Evolutionary conservation across 2,888 invertebrate species (phyloP), one percentile per base, ranked within the genome.

Genomic region (Drosophila siamana): DNA sequence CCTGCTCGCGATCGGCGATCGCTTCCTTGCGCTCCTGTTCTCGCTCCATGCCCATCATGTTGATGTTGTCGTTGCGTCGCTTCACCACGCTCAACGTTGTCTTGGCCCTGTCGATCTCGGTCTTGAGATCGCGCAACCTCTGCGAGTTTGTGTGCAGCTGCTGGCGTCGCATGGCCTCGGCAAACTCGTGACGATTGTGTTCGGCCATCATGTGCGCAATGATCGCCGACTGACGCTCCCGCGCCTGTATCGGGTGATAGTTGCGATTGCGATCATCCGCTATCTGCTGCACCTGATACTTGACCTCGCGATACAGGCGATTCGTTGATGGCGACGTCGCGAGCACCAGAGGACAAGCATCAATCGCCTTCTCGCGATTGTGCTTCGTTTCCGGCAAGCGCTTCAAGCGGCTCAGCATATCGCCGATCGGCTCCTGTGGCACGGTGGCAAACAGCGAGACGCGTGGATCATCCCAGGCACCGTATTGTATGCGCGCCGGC

Each of bases 391-490:
- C 15, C 11, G 61, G 61, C 61, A 61, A 8, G 0, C 19, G 19
- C 55, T 54, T 46, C 36, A 61, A 2, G 0, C 55, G 38, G 1
- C 28, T 33, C 13, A 61, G 11, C 61, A 61, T 61, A 22, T 61
- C 61, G 0, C 13, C 19, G 2, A 55, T 19, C 0, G 61, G 61
- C 55, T 61, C 61, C 61, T 81, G 81, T 15, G 51, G 56, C 47
- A 81, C 57, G 0, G 75, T 64, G 16, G 81, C 88, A 1, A 87
- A 81, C 47, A 81, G 33, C n/a, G 81, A 71, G 1, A 63, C 47
- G 0, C 71, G 41, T 4, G 81, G 81, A 52, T 87, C 55, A 26
- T 81, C 81, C 71, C 79, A 81, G 28, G 86, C 88, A 0, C 88
- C 88, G 7, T 61, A 64, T 19, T 72, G 73, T 2, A 65, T 61